Evolutionary conservation across 2,113 vertebrate genomes (phyloP).

Genomic region (Merops nubicus): DNA sequence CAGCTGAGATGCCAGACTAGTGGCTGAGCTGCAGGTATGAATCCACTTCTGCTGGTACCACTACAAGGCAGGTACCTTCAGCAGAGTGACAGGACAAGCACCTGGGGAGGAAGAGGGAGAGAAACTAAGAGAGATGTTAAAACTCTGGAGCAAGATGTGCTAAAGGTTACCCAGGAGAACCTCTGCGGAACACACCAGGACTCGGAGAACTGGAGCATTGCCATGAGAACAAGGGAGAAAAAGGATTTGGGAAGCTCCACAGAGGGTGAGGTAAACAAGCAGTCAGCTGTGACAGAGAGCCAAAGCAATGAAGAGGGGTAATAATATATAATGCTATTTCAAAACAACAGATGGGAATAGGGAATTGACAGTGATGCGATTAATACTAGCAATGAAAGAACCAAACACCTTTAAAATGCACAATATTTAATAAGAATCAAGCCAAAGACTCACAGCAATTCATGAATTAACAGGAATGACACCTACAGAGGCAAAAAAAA

Average conservation of each 20-base stretch:
- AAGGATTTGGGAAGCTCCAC: conserved; percentile 44
- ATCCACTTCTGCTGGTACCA: neutral
- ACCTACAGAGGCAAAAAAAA: conserved; percentile 16
- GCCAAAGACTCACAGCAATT: conserved; percentile 60
- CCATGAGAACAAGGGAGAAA: conserved; percentile 18
- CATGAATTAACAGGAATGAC: conserved; percentile 68
- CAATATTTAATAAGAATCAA: conserved; percentile 68
- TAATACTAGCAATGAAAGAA: conserved; percentile 73
- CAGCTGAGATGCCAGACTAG: neutral
- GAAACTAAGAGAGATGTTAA: neutral
- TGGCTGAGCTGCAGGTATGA: neutral
- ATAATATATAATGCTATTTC: conserved; percentile 70
- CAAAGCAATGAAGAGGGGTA: conserved; percentile 64
- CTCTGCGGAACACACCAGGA: neutral
- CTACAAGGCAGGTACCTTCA: neutral
- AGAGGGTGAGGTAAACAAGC: conserved; percentile 69
- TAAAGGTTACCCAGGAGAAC: neutral
- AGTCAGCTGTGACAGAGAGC: conserved; percentile 74
- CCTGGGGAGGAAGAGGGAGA: neutral
- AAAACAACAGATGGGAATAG: conserved; percentile 77
- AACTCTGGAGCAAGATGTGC: neutral
- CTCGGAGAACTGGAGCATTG: neutral
- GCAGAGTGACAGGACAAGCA: neutral
- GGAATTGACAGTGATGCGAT: conserved; percentile 70
- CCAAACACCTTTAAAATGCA: conserved; percentile 73